Base-by-base conservation (phyloP, 2,888 invertebrate genomes). In the Cataglyphis cursor region DNA sequence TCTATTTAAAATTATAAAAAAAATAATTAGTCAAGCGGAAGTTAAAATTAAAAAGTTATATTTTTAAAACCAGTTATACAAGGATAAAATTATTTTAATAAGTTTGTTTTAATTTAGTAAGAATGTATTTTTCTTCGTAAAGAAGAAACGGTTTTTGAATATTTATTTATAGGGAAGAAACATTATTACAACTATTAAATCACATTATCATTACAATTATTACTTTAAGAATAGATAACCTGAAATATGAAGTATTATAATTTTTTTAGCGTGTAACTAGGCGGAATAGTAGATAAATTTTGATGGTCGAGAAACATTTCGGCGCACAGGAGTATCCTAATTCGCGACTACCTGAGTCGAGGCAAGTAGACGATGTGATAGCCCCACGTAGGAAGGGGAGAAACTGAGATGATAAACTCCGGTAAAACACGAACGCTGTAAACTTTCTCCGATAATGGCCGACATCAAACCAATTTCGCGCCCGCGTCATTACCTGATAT, bases 361-460 rank as follows among this genome's bases (percentile, higher is more conserved):
- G 81, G 64, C 84, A 44, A 88, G 86, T 84, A 78, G 86, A 90
- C 84, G 89, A 35, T 35, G 87, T 82, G 83, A 84, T 85, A 76
- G 82, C 21, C 41, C 35, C 5, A 66, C 51, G 65, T 61, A 61
- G 78, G 57, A n/a, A 54, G 54, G 83, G 59, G 86, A 59, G 82
- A 65, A 83, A 85, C 81, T 87, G 83, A 87, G 91, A 90, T 92
- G 93, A 93, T 93, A 91, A 93, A 93, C 92, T 92, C 89, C 89
- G 87, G 89, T 91, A 92, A 92, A 93, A 91, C 92, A 92, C 91
- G 91, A 91, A 90, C 88, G 87, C 82, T 89, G 91, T 90, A 90
- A 93, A 93, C 92, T 93, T 93, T 93, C 92, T 89, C 92, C 92
- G 92, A 93, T 93, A 93, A 93, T 92, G 91, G 91, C 89, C 90